These are phyloP conservation scores for Bolinopsis microptera DNA, from an alignment of 37 sponge, comb jelly and placozoan genomes.

Conservation along the genomic window DNA sequence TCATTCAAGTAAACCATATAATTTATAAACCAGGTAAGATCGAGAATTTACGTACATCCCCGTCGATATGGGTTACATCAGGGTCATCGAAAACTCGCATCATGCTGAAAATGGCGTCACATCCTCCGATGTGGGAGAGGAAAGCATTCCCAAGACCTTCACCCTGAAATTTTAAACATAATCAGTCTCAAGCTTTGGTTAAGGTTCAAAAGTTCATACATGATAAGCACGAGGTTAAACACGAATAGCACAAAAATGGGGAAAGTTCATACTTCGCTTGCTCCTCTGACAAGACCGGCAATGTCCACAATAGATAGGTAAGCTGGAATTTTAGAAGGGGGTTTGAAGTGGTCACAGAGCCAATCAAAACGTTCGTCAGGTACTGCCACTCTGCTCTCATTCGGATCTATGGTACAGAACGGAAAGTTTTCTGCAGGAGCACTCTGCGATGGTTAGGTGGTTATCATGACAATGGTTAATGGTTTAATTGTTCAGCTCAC, in stretches of 20 bases:
- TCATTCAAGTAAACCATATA: no score
- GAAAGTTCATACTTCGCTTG: slow-evolving; percentile 87
- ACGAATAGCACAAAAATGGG: neutral
- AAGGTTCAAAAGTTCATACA: neutral
- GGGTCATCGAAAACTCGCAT: slow-evolving; percentile 96
- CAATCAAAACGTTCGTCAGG: slow-evolving; percentile 89
- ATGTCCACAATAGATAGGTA: slow-evolving; percentile 92
- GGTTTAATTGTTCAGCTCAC: no score
- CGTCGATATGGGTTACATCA: slow-evolving; percentile 96
- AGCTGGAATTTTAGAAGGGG: slow-evolving; percentile 82
- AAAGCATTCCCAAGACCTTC: slow-evolving; percentile 98
- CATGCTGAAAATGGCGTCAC: slow-evolving; percentile 93
- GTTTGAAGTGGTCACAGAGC: slow-evolving; percentile 84
- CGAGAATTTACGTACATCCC: slow-evolving; percentile 88
- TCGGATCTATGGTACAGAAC: slow-evolving; percentile 98
- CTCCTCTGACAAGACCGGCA: slow-evolving; percentile 95
- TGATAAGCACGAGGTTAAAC: neutral
- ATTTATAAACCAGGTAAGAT: no score
- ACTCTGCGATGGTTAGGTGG: slow-evolving; percentile 68
- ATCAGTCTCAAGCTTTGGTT: neutral
- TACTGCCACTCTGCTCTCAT: slow-evolving; percentile 96
- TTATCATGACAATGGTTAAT: no score
- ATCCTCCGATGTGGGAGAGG: slow-evolving; percentile 90
- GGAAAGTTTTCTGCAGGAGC: slow-evolving; percentile 96
- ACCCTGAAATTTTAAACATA: neutral